Evolutionary conservation across 2,113 vertebrate species (phyloP), one percentile per base, ranked within the genome.

Genomic region (Tringa solitaria): DNA sequence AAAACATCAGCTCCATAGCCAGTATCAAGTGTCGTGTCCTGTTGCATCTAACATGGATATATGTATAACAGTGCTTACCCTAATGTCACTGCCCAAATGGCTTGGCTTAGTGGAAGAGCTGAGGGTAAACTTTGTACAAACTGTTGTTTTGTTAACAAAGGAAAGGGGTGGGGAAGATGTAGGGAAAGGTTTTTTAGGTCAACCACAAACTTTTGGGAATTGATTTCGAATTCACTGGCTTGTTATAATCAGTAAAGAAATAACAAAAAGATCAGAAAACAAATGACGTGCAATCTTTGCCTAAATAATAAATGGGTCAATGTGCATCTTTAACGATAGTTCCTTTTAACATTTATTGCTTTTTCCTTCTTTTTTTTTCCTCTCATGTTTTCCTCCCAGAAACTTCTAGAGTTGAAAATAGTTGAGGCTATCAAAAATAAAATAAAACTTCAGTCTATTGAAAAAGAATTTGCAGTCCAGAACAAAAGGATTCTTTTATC

Each of bases 11-110:
- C 53, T 84, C 69, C 21, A 1, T 41, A 53, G 21, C 17, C 39
- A 20, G 8, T 41, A 72, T 23, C 15, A 57, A 43, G 1, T 60
- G 30, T 24, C 0, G 0, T 63, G 37, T 79, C 24, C 37, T 64
- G 24, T 83, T 83, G 0, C 1, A 12, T 65, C 60, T 78, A 43
- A 69, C 2, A 3, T 8, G 19, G 14, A 6, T 30, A 28, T 24
- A 9, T 39, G 21, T 53, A n/a, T 85, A 67, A 48, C 43, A 30
- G 10, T 7, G 9, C 46, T 67, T 75, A 54, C 24, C 43, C 26
- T 56, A 10, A 33, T 30, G 22, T 35, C 30, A 23, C 35, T 67
- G 39, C 17, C 2, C 20, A 37, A 68, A 12, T 76, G 1, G 1
- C 43, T 82, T 30, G 21, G 6, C 27, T 57, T 67, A 30, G 19